A percentile compares a stretch with the other conserved stretches of the same genome.
phyloP scores from a whole-genome alignment of 2,888 invertebrate species.

The Timema podura region DNA sequence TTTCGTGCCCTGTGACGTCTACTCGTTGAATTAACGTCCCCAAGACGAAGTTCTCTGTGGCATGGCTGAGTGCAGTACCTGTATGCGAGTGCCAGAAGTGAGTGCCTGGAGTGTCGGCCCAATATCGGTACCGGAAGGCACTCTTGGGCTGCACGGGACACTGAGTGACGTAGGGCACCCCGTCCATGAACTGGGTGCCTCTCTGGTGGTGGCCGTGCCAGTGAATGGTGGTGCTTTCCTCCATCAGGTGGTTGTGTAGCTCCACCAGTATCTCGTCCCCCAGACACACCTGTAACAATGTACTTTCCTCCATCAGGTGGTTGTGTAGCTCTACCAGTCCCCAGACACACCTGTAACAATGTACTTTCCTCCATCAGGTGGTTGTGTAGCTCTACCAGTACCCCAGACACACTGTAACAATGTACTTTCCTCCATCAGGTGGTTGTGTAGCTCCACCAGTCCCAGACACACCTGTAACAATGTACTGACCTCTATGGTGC shows the following conservation, averaged over 20 bases:
- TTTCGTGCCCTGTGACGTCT: not conserved
- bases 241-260: conserved; percentile 71
- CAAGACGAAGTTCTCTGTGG: no score
- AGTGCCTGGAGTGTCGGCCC: conserved; percentile 69
- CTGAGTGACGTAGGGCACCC: conserved; percentile 80
- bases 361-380: conserved; percentile 74
- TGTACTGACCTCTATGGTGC: no score
- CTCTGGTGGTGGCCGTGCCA: conserved; percentile 88
- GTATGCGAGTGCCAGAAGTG: conserved; percentile 83
- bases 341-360: conserved; percentile 84
- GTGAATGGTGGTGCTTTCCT: conserved; percentile 81
- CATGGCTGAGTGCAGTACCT: conserved; percentile 45
- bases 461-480: conserved; percentile 70
- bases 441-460: conserved; percentile 77
- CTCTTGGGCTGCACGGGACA: conserved; percentile 75
- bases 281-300: conserved; percentile 69
- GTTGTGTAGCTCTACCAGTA: conserved; percentile 81
- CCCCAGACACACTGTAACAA: conserved; percentile 80
- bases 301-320: conserved; percentile 70
- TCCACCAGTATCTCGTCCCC: conserved; percentile 82
- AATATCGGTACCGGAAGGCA: conserved; percentile 63
- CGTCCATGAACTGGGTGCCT: conserved; percentile 81
- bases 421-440: conserved; percentile 72
- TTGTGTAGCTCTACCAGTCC: conserved; percentile 81
- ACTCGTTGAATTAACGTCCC: not conserved